These are phyloP conservation scores for Bubo blakistoni DNA, from an alignment of 2,113 vertebrate species.

Conservation along the genomic window DNA sequence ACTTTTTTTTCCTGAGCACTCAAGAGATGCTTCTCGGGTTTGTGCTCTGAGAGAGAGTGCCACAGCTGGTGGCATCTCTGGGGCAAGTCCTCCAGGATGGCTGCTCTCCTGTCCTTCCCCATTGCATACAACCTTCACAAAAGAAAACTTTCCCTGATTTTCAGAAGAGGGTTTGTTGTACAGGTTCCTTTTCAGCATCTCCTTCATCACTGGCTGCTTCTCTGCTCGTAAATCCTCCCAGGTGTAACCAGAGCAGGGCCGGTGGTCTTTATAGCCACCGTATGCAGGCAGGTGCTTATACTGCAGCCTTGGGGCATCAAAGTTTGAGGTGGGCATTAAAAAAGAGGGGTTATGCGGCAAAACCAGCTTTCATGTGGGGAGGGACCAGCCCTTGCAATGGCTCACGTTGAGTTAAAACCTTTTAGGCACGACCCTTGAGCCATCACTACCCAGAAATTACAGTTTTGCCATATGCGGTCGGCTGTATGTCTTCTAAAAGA, in stretches of 20 bases:
- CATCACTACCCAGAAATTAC: not conserved
- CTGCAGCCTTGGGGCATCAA: not conserved
- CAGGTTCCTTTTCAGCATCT: not conserved
- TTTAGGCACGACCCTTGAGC: no score
- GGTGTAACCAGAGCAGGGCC: not conserved
- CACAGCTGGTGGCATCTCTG: not conserved
- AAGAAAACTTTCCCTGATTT: not conserved
- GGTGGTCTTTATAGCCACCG: not conserved
- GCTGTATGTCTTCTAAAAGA: not conserved
- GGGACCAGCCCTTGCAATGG: not conserved
- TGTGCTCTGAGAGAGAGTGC: not conserved
- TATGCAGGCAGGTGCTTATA: not conserved
- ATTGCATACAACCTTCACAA: not conserved
- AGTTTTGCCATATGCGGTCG: fast-evolving
- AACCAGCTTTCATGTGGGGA: not conserved
- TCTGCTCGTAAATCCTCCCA: not conserved
- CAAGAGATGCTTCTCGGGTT: not conserved
- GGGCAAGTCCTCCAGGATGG: fast-evolving
- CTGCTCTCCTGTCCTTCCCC: not conserved
- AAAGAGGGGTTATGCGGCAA: fast-evolving
- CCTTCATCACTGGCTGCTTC: not conserved
- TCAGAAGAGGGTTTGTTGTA: not conserved
- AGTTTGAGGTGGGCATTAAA: not conserved
- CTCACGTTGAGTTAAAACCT: not conserved
- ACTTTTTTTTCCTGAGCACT: not conserved